A percentile compares a stretch with the other conserved stretches of the same genome.
Evolutionary conservation across 2,888 invertebrate species (phyloP).

Genomic region (Sicus ferrugineus): DNA sequence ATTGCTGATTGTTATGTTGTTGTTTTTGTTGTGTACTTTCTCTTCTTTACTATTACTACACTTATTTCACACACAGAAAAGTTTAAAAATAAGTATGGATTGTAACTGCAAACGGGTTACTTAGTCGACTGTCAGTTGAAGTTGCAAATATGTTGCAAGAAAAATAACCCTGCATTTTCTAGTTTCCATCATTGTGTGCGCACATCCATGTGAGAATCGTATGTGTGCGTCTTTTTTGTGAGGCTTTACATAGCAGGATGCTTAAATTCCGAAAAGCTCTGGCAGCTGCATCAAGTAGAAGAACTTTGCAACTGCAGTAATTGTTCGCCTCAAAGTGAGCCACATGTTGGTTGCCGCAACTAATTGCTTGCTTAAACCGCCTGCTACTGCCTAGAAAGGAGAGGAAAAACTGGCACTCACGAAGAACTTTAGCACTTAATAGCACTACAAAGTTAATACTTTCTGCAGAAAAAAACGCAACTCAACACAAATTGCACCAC

Average conservation of each 20-base stretch:
- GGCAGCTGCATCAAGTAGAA: neutral
- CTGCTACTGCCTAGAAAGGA: no score
- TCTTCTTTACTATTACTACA: neutral
- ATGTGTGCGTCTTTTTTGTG: no score
- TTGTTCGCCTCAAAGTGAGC: neutral
- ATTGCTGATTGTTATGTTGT: no score
- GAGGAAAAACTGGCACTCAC: no score
- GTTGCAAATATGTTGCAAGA: neutral
- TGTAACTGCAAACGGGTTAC: neutral
- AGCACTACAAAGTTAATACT: neutral
- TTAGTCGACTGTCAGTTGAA: neutral
- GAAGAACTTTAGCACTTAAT: neutral
- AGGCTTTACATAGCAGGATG: no score
- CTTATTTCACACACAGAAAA: neutral
- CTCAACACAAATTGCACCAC: neutral
- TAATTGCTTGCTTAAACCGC: no score
- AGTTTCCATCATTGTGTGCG: neutral
- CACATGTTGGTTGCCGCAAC: neutral
- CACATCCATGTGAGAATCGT: neutral
- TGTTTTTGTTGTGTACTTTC: neutral
- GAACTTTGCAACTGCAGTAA: neutral
- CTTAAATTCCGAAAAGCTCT: neutral
- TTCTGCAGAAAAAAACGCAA: neutral
- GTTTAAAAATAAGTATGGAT: neutral
- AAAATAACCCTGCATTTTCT: neutral